A percentile compares a stretch with the other conserved stretches of the same genome.
These are phyloP conservation scores for Catocala sponsa DNA, from an alignment of 2,888 invertebrate genomes.

Conservation along the genomic window DNA sequence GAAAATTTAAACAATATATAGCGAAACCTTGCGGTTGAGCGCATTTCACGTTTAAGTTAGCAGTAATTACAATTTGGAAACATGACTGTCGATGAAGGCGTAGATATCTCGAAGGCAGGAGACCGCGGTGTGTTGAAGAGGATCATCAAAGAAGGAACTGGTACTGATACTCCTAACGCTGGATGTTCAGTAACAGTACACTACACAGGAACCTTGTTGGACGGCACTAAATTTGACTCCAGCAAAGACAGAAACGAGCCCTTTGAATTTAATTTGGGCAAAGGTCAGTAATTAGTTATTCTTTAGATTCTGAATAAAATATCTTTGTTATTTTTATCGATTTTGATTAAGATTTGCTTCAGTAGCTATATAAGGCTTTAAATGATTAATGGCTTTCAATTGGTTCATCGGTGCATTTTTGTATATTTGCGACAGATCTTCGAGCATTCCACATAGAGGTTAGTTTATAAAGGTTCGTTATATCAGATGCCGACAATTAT, in stretches of 20 bases:
- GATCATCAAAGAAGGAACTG: conserved; percentile 92
- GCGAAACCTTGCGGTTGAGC: background rate
- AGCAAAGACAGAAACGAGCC: conserved; percentile 94
- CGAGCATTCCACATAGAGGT: no score
- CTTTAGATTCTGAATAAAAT: no score
- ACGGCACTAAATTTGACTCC: conserved; percentile 97
- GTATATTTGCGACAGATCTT: no score
- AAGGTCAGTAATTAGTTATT: conserved; percentile 87
- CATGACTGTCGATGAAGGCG: conserved; percentile 82
- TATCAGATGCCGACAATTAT: background rate
- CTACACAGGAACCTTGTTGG: conserved; percentile 95
- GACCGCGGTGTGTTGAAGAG: conserved; percentile 94
- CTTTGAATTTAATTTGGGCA: conserved; percentile 95
- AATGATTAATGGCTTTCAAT: no score
- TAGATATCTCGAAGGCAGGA: conserved; percentile 75
- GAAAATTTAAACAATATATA: conserved; percentile 13
- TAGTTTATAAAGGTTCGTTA: no score
- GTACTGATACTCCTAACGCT: conserved; percentile 90
- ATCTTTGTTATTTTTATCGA: conserved; percentile 1
- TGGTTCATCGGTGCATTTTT: no score
- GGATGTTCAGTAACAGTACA: conserved; percentile 93
- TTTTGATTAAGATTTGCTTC: background rate
- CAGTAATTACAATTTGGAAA: conserved; percentile 14
- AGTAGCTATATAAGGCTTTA: no score
- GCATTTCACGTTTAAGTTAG: background rate